Evolutionary conservation across 2,888 invertebrate genomes (phyloP).

Genomic region (Vandiemenella viatica): DNA sequence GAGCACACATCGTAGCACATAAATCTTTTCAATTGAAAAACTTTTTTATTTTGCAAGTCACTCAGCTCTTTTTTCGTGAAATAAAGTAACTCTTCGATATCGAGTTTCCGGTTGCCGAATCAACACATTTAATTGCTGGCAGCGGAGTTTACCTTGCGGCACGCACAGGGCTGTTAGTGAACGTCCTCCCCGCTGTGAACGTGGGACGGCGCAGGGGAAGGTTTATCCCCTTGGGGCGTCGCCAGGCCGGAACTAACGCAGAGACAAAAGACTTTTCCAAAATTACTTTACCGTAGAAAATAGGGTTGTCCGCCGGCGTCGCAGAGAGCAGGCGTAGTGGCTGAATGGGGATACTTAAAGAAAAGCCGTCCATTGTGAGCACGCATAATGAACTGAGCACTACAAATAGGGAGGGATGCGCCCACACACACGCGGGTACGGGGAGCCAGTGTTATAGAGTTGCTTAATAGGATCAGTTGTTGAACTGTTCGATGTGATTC

Average conservation of each 20-base stretch:
- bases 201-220: too few species aligned
- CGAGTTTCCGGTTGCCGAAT: too few species aligned
- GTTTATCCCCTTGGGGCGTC: too few species aligned
- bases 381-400: constrained; percentile 18
- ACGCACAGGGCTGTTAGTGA: too few species aligned
- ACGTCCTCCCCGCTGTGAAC: too few species aligned
- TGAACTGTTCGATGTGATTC: constrained; percentile 20
- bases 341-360: constrained; percentile 21
- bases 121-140: too few species aligned
- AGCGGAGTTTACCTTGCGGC: too few species aligned
- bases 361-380: constrained; percentile 17
- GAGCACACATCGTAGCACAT: too few species aligned
- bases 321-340: constrained; percentile 37
- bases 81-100: too few species aligned
- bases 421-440: not conserved
- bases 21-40: too few species aligned
- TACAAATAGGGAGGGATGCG: constrained; percentile 13
- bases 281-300: constrained; percentile 16
- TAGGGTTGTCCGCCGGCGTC: constrained; percentile 17
- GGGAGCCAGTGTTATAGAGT: constrained; percentile 9
- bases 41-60: too few species aligned
- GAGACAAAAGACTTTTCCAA: constrained; percentile 16
- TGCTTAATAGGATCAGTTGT: constrained; percentile 20
- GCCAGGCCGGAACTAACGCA: constrained; percentile 13
- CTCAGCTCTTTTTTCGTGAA: too few species aligned